These are phyloP conservation scores for Formica aserva DNA, from an alignment of 2,888 invertebrate genomes.

Conservation along the genomic window DNA sequence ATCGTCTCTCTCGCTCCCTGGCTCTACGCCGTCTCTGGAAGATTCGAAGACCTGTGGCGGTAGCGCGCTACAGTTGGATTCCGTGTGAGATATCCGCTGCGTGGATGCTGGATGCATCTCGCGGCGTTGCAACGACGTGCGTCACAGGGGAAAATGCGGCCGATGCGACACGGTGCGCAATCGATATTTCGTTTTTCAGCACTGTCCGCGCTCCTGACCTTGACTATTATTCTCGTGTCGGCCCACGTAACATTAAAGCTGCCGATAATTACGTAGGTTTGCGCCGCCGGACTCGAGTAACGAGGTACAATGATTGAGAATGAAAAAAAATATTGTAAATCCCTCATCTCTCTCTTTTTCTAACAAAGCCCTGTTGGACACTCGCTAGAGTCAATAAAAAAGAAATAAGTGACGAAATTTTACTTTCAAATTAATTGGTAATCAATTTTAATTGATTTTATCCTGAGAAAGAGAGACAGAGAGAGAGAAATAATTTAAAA, in stretches of 20 bases:
- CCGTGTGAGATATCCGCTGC: conserved; percentile 12
- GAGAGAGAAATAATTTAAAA: not conserved
- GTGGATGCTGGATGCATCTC: conserved; percentile 52
- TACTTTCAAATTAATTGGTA: not conserved
- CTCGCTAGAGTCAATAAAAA: not conserved
- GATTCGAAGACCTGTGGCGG: not conserved
- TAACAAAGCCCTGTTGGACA: not conserved
- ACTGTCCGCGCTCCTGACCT: conserved; percentile 55
- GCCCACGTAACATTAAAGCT: conserved; percentile 55
- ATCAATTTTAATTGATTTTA: not conserved
- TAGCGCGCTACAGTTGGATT: conserved; percentile 19
- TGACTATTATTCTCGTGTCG: conserved; percentile 54
- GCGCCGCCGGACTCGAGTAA: conserved; percentile 36
- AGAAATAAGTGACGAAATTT: not conserved
- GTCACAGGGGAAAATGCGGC: conserved; percentile 53
- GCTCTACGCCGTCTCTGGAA: not conserved
- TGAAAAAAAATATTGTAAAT: not conserved
- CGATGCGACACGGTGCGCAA: conserved; percentile 52
- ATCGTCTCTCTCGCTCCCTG: not conserved
- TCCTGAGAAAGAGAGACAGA: not conserved
- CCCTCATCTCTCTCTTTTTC: not conserved
- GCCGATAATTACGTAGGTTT: conserved; percentile 54
- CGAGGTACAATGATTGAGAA: conserved; percentile 26
- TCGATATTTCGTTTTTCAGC: conserved; percentile 57
- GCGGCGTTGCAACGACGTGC: conserved; percentile 48